Evolutionary conservation across 2,888 invertebrate species (phyloP).

Genomic region (Pharmacophagus antenor): DNA sequence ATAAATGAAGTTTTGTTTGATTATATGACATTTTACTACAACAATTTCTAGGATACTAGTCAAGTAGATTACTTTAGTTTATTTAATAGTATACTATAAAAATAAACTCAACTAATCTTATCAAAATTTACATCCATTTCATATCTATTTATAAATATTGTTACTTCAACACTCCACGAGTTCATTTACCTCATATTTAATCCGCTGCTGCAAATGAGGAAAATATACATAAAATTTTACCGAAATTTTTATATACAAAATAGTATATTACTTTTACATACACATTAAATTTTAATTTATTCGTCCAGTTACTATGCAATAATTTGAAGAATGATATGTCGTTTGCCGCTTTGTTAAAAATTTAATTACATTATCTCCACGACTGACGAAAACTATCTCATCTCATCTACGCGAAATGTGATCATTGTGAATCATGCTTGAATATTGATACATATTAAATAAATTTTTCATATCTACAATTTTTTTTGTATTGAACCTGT

Average conservation of each 20-base stretch:
- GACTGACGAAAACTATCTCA: not conserved
- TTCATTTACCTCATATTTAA: not conserved
- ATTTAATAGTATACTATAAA: not conserved
- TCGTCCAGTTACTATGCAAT: not conserved
- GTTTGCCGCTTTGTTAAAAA: not conserved
- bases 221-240: constrained; percentile 7
- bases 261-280: too few species aligned
- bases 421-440: too few species aligned
- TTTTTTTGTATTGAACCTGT: not conserved
- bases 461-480: not conserved
- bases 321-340: not conserved
- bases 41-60: not conserved
- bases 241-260: not conserved
- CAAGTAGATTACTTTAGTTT: too few species aligned
- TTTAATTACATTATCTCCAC: not conserved
- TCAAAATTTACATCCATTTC: not conserved
- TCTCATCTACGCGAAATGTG: not conserved
- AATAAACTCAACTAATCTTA: not conserved
- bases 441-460: too few species aligned
- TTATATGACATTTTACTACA: too few species aligned
- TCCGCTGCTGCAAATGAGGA: constrained; percentile 2
- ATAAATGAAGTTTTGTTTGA: too few species aligned
- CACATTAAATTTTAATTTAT: too few species aligned
- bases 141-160: not conserved
- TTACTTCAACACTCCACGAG: not conserved